These are phyloP conservation scores for Neogobius melanostomus DNA, from an alignment of 2,113 vertebrate species.

Conservation along the genomic window DNA sequence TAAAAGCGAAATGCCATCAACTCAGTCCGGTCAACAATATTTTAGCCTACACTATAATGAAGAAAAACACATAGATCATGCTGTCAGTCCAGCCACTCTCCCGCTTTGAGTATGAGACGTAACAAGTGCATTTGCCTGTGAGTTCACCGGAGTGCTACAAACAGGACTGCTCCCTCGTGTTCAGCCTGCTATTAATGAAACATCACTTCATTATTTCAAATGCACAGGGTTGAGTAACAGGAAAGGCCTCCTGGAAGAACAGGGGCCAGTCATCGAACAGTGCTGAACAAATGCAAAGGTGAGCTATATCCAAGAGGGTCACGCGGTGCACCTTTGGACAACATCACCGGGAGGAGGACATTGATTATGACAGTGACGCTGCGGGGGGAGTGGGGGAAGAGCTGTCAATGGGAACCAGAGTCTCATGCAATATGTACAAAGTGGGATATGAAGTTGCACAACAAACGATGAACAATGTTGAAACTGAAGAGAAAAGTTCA, in stretches of 20 bases:
- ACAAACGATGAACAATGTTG: neutral
- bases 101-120: neutral
- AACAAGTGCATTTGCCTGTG: constrained; percentile 24
- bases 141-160: constrained; percentile 32
- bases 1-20: no score
- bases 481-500: neutral
- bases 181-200: constrained; percentile 53
- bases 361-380: constrained; percentile 57
- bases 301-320: constrained; percentile 21
- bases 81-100: neutral
- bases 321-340: constrained; percentile 35
- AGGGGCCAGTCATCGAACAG: neutral
- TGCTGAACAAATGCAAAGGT: constrained; percentile 19
- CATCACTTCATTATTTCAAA: constrained; percentile 58
- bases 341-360: constrained; percentile 53
- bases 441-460: neutral
- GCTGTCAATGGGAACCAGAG: constrained; percentile 35
- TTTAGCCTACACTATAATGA: neutral
- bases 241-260: constrained; percentile 16
- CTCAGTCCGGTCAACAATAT: no score
- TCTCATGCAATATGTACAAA: constrained; percentile 1
- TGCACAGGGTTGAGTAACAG: constrained; percentile 44
- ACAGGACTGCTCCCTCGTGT: constrained; percentile 44
- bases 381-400: constrained; percentile 7
- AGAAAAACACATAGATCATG: neutral